Evolutionary conservation across 2,888 invertebrate genomes (phyloP), one percentile per base, ranked within the genome.

Genomic region (Caenorhabditis sinica): DNA sequence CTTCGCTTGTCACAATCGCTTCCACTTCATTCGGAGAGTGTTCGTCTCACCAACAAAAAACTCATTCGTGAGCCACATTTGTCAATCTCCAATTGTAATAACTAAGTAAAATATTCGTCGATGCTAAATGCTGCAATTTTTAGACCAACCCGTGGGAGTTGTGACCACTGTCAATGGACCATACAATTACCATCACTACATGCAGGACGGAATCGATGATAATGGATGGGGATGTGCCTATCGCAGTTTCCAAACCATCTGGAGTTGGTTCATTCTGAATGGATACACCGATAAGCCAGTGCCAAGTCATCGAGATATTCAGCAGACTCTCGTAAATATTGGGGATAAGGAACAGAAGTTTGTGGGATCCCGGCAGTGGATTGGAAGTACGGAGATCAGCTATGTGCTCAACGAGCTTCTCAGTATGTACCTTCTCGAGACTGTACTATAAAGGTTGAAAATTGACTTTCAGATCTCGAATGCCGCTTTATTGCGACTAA

Each of bases 341-440:
- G 97, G 97, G 17, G 99, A 99, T 93, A 99, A 99, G 93, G 95
- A 95, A 93, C 72, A 66, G 36, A 89, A 89, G 69, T 89, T 99
- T 94, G 94, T 97, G 65, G 97, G 96, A 28, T 97, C 97, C 0
- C 95, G 95, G 82, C 96, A 97, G 93, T 99, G 99, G 99, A 98
- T 99, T 93, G 99, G 99, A 9, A 98, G 98, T 0, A 96, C 96
- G 5, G 99, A 99, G 95, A 96, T 99, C 17, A 95, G 96, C 93
- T 98, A 96, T 94, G 96, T 96, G 84, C 94, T 99, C 84, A 93
- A 90, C 43, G 88, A 83, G 36, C 76, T 92, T 45, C 76, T 88
- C 25, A 77, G 86, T 81, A 56, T 61, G 68, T 58, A 71, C 15
- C 36, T n/a, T 49, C 20, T n/a, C 17, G 11, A 20, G n/a, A n/a